Percentiles rank a stretch among this genome's conserved stretches.
Evolutionary conservation across 2,113 vertebrate species (phyloP).

Genomic region (Pachycephala philippinensis): DNA sequence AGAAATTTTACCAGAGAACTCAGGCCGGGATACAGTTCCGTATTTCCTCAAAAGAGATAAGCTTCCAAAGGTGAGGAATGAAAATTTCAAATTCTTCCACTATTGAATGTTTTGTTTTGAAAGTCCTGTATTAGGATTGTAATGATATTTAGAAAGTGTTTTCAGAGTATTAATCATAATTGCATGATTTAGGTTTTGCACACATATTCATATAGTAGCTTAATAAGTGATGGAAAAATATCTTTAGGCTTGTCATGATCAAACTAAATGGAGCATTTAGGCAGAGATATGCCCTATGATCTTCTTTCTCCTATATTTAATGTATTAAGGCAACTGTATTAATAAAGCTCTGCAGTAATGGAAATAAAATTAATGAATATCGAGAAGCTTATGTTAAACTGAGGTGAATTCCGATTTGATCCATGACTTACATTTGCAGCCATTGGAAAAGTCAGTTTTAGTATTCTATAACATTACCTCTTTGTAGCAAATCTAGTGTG

Average conservation of each 20-base stretch:
- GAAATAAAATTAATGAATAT: background rate
- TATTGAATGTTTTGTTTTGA: background rate
- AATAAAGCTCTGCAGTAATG: background rate
- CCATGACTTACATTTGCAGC: background rate
- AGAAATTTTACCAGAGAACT: conserved; percentile 77
- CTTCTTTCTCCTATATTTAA: background rate
- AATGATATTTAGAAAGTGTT: background rate
- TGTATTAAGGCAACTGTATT: background rate
- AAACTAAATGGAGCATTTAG: background rate
- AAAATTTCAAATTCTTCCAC: background rate
- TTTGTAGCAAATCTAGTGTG: background rate
- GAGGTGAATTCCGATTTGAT: background rate
- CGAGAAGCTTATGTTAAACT: background rate
- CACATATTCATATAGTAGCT: background rate
- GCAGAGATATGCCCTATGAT: background rate
- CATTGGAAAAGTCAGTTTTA: background rate
- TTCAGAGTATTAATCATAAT: background rate
- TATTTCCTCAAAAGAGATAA: conserved; percentile 84
- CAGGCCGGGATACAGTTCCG: conserved; percentile 71
- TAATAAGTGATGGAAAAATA: background rate
- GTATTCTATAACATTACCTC: background rate
- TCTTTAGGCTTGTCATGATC: background rate
- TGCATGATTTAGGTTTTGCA: background rate
- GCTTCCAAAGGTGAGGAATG: conserved; percentile 85
- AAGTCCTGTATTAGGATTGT: background rate